These are phyloP conservation scores for Clivina fossor DNA, from an alignment of 2,888 invertebrate genomes.

Conservation along the genomic window DNA sequence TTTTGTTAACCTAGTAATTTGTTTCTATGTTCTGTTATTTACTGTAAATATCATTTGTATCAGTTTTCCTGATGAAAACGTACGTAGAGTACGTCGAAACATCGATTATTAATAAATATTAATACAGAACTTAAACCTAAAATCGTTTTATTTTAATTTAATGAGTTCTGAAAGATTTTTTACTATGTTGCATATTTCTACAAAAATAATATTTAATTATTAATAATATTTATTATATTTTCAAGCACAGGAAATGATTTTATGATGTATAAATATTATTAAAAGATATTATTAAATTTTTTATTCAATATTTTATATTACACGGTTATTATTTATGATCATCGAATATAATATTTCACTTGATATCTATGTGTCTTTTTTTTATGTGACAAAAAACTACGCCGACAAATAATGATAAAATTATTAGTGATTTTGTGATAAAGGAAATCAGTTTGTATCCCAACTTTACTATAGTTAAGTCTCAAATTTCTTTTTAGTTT, in stretches of 20 bases:
- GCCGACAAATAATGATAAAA: constrained; percentile 10
- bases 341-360: constrained; percentile 21
- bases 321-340: constrained; percentile 20
- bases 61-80: too few relatives aligned
- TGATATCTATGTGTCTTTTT: constrained; percentile 6
- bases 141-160: too few relatives aligned
- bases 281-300: constrained; percentile 10
- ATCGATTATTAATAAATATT: too few relatives aligned
- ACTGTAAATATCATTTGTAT: too few relatives aligned
- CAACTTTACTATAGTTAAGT: constrained; percentile 4
- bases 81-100: too few relatives aligned
- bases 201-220: too few relatives aligned
- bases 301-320: constrained; percentile 26
- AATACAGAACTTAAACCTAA: too few relatives aligned
- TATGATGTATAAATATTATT: constrained; percentile 24
- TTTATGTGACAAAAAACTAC: constrained; percentile 20
- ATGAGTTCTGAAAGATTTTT: too few relatives aligned
- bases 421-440: constrained; percentile 1
- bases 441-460: neutral
- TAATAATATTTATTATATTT: constrained; percentile 18
- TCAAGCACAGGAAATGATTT: constrained; percentile 10
- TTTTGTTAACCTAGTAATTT: too few relatives aligned
- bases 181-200: too few relatives aligned
- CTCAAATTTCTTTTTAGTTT: neutral
- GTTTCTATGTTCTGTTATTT: too few relatives aligned